Evolutionary conservation across 2,888 invertebrate genomes (phyloP).

Genomic region (Lampropteryx suffumata): DNA sequence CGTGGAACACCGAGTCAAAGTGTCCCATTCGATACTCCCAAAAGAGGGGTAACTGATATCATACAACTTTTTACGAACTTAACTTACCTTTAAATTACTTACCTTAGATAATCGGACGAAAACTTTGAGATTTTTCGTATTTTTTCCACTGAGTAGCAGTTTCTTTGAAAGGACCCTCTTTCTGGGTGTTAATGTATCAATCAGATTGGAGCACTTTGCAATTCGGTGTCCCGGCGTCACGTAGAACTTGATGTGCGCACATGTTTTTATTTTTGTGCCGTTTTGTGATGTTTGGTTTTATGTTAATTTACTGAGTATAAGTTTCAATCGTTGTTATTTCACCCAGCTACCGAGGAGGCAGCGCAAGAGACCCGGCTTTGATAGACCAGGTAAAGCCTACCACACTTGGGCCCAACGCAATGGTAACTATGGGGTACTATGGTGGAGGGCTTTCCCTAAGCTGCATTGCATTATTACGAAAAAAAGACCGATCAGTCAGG

Average conservation of each 20-base stretch:
- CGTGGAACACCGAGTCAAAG: conserved; percentile 39
- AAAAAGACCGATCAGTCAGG: background rate
- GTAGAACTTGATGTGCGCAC: conserved; percentile 53
- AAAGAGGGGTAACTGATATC: no score
- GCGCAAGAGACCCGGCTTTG: conserved; percentile 83
- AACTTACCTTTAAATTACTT: no score
- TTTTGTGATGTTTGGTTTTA: conserved; percentile 81
- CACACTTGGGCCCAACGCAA: conserved; percentile 73
- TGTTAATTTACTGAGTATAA: conserved; percentile 75
- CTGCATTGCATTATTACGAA: no score
- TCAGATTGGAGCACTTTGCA: background rate
- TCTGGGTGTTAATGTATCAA: background rate
- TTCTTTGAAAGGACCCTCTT: background rate
- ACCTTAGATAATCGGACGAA: no score
- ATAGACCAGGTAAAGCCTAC: conserved; percentile 81
- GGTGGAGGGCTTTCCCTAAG: conserved; percentile 45
- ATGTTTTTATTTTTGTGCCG: conserved; percentile 74
- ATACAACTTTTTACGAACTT: no score
- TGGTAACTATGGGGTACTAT: conserved; percentile 43
- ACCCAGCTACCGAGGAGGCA: conserved; percentile 83
- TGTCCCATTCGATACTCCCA: background rate
- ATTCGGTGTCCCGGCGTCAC: conserved; percentile 36
- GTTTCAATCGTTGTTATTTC: conserved; percentile 82
- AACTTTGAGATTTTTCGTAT: no score
- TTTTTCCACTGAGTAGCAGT: no score